These are phyloP conservation scores for Conomelus anceps DNA, from an alignment of 2,888 invertebrate genomes.

Conservation along the genomic window DNA sequence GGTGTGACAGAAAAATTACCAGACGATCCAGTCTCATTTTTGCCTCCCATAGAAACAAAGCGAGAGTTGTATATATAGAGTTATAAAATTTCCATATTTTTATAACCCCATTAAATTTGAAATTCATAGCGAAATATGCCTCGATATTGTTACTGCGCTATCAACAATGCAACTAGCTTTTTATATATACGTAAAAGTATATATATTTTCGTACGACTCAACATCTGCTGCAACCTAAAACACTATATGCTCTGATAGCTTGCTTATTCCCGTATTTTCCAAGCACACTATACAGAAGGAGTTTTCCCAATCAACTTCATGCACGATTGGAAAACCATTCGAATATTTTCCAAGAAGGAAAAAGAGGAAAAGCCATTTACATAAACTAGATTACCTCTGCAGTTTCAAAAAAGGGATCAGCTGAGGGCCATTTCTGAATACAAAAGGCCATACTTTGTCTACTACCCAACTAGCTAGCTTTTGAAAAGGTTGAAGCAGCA, in stretches of 20 bases:
- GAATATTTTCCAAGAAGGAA: not conserved
- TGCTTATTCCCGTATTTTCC: too few species aligned
- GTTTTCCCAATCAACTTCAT: not conserved
- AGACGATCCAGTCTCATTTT: too few species aligned
- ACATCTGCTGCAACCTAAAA: too few species aligned
- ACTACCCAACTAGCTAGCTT: not conserved
- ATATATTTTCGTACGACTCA: too few species aligned
- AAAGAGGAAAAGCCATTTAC: not conserved
- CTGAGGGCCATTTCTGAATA: not conserved
- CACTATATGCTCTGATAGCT: not conserved
- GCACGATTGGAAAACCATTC: not conserved
- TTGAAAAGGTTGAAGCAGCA: not conserved
- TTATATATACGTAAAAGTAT: not conserved
- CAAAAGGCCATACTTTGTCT: not conserved
- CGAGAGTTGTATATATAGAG: too few species aligned
- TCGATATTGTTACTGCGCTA: not conserved
- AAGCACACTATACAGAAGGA: not conserved
- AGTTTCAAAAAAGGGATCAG: not conserved
- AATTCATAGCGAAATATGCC: not conserved
- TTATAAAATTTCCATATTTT: not conserved
- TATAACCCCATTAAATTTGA: not conserved
- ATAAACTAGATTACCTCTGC: not conserved
- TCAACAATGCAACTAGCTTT: not conserved
- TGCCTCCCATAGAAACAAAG: too few species aligned
- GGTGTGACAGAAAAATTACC: too few species aligned